Conservation (phyloP, 2,113 vertebrate species). For the Macrotis lagotis region DNA sequence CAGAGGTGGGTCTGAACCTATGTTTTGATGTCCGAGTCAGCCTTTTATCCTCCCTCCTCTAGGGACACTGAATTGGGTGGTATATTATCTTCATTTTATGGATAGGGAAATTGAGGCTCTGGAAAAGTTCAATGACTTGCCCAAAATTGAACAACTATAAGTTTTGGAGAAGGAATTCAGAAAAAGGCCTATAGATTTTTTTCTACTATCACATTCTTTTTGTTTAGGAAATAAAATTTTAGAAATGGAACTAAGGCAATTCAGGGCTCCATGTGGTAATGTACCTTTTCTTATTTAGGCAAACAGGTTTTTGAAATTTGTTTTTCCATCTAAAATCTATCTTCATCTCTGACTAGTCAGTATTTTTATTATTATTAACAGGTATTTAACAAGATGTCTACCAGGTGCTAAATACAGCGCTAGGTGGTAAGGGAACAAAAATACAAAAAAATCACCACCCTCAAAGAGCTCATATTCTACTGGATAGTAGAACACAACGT, state of each 20-base stretch:
- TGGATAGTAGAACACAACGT: background rate
- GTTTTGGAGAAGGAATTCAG: background rate
- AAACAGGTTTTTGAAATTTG: background rate
- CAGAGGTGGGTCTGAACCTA: background rate
- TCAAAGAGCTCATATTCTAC: background rate
- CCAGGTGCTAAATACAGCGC: background rate
- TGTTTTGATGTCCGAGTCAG: background rate
- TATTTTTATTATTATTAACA: background rate
- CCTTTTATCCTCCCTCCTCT: background rate
- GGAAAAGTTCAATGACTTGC: background rate
- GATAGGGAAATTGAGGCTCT: background rate
- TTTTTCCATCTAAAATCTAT: background rate
- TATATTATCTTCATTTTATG: background rate
- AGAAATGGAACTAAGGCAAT: background rate
- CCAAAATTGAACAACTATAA: background rate
- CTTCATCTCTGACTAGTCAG: background rate
- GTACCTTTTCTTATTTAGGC: background rate
- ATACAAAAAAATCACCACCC: background rate
- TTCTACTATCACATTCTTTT: background rate
- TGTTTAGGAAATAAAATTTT: background rate
- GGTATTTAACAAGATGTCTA: background rate
- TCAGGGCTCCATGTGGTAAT: background rate
- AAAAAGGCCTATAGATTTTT: background rate
- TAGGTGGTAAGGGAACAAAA: background rate
- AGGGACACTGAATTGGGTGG: background rate